Percentiles rank a stretch among this genome's conserved stretches.
Evolutionary conservation across 2,797 vertebrate species (phyloP).

Genomic region (Acrocephalus scirpaceus): DNA sequence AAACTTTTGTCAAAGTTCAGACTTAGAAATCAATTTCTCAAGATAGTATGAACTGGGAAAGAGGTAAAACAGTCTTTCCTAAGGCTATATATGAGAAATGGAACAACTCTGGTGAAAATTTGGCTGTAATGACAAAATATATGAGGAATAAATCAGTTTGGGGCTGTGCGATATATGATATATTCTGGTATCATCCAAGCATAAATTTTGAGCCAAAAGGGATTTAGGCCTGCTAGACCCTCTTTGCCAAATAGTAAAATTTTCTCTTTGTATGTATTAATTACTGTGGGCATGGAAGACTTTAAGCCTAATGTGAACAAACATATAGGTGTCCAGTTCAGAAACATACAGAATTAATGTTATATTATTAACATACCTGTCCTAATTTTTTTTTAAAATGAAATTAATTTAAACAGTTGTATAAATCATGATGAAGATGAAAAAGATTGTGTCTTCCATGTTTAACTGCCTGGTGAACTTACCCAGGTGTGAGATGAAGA

Average conservation of each 20-base stretch:
- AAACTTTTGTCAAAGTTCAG: not conserved
- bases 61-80: not conserved
- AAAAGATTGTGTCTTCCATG: constrained; percentile 6
- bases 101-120: not conserved
- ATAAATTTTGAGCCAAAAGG: not conserved
- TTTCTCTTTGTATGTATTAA: not conserved
- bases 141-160: not conserved
- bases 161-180: not conserved
- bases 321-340: not conserved
- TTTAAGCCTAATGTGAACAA: not conserved
- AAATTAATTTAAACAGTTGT: not conserved
- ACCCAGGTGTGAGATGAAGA: constrained; percentile 30
- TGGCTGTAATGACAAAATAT: not conserved
- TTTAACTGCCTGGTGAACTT: constrained; percentile 24
- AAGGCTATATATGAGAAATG: not conserved
- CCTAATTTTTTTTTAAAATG: not conserved
- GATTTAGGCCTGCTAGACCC: not conserved
- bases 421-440: not conserved
- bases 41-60: not conserved
- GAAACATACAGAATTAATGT: not conserved
- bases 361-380: not conserved
- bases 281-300: not conserved
- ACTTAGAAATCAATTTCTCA: not conserved
- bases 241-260: not conserved
- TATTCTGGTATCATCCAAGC: not conserved